phyloP scores from a whole-genome alignment of 1,140 invertebrate species.

The Pogonomyrmex californicus region DNA sequence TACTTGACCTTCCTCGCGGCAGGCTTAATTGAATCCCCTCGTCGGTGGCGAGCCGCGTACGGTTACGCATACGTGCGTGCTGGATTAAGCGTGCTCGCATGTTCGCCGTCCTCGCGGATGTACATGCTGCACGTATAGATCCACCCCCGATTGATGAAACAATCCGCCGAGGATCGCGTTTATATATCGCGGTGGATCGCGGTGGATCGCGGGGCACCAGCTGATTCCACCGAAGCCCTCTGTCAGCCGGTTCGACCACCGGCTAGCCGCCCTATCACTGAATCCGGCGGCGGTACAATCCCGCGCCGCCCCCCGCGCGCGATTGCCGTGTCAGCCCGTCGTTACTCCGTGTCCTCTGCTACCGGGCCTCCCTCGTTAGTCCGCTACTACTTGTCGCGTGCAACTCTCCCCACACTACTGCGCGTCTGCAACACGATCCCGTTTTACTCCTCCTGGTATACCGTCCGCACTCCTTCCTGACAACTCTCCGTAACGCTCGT shows the following conservation, averaged over 20 bases:
- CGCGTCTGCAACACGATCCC: background rate
- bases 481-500: background rate
- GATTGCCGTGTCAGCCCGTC: background rate
- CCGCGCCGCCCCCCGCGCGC: background rate
- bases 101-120: conserved; percentile 12
- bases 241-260: conserved; percentile 8
- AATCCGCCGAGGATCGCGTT: background rate
- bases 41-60: conserved; percentile 39
- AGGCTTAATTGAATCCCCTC: conserved; percentile 67
- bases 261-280: background rate
- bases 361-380: background rate
- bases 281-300: background rate
- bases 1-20: conserved; percentile 73
- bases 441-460: background rate
- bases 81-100: conserved; percentile 62
- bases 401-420: background rate
- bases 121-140: conserved; percentile 22
- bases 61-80: conserved; percentile 63
- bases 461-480: background rate
- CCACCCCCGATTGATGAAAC: background rate
- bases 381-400: conserved; percentile 27
- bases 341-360: background rate
- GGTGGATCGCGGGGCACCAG: conserved; percentile 14
- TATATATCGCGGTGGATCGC: background rate
- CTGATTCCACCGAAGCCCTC: conserved; percentile 41